Evolutionary conservation across 2,113 vertebrate genomes (phyloP).

Genomic region (cattle (Bos taurus)): DNA sequence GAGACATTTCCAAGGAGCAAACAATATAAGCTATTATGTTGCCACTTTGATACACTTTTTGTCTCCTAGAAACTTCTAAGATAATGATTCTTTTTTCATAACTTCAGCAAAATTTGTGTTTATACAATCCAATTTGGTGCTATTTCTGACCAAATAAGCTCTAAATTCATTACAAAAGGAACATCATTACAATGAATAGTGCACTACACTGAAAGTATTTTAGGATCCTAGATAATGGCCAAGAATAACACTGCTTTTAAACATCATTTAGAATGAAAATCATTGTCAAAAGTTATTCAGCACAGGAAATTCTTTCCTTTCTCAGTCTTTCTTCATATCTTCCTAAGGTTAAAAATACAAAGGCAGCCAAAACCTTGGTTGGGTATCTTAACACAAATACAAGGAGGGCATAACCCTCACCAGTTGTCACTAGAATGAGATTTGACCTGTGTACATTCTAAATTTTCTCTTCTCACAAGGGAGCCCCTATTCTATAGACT

Average conservation of each 20-base stretch:
- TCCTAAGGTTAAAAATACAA: conserved; percentile 47
- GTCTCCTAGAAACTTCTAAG: background rate
- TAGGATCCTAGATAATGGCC: background rate
- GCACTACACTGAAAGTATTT: background rate
- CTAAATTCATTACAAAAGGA: conserved; percentile 4
- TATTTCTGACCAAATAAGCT: conserved; percentile 12
- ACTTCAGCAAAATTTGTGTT: conserved; percentile 8
- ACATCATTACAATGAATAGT: conserved; percentile 5
- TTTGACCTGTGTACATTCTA: conserved; percentile 12
- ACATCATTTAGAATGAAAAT: conserved; percentile 53
- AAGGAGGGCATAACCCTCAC: background rate
- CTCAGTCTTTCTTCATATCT: background rate
- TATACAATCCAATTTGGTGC: background rate
- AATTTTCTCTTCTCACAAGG: conserved; percentile 46
- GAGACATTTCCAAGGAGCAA: background rate
- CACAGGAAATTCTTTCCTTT: conserved; percentile 14
- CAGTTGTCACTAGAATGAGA: background rate
- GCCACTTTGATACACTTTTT: background rate
- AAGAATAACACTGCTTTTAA: conserved; percentile 26
- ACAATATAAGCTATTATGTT: background rate
- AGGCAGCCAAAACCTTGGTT: background rate
- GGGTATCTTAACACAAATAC: background rate
- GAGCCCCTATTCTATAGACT: background rate
- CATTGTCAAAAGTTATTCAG: conserved; percentile 32
- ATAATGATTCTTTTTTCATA: background rate